These are phyloP conservation scores for Micropoecilia bifurca DNA, from an alignment of 2,797 vertebrate genomes.

Conservation along the genomic window DNA sequence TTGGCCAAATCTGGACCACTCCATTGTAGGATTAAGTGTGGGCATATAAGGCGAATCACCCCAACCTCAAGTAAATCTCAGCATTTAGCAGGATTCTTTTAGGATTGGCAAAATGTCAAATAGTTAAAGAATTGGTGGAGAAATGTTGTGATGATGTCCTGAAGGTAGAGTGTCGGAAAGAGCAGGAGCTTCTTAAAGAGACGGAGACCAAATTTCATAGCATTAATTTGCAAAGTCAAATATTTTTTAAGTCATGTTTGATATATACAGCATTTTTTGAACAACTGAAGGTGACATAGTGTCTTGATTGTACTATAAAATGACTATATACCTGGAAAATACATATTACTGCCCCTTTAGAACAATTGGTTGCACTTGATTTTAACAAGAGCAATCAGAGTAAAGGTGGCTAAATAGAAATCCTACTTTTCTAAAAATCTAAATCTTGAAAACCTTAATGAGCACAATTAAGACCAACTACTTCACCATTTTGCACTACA, in stretches of 20 bases:
- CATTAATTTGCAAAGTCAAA: no score
- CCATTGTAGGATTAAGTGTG: not conserved
- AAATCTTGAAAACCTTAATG: no score
- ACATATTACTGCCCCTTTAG: not conserved
- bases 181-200: no score
- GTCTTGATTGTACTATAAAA: not conserved
- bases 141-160: no score
- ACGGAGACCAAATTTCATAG: no score
- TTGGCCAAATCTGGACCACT: not conserved
- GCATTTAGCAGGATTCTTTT: not conserved
- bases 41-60: not conserved
- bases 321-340: not conserved
- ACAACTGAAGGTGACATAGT: not conserved
- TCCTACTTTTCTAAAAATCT: not conserved
- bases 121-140: no score
- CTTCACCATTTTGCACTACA: not conserved
- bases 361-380: not conserved
- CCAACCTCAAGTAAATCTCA: not conserved
- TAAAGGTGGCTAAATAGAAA: no score
- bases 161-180: no score
- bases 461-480: not conserved
- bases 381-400: no score
- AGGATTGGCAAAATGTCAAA: not conserved
- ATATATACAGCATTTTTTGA: no score
- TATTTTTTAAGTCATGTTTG: no score